Base-by-base conservation (phyloP, 2,113 vertebrate genomes). In the Thermophis baileyi region DNA sequence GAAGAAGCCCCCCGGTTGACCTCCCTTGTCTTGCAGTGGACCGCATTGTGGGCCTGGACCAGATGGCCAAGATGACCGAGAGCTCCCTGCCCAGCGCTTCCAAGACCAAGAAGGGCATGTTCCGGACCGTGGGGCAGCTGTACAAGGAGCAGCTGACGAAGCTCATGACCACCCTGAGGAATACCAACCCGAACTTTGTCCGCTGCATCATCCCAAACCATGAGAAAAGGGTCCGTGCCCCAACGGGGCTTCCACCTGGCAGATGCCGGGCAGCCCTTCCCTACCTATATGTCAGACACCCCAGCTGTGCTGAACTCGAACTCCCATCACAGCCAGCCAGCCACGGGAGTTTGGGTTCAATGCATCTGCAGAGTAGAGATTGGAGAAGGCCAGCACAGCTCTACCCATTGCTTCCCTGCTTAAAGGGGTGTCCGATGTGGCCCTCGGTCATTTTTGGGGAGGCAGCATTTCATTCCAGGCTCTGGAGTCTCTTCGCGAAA, bases 121-220 rank as follows among this genome's bases (percentile, higher is more conserved):
- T 99, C 96, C 98, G 99, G 86, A 99, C 99, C 0, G 99, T 99
- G 94, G 99, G 99, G 12, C 99, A 99, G 96, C 98, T 99, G 53
- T 99, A 99, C 90, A 99, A 99, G 95, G 99, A 99, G 96, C 99
- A 99, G 85, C 97, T 99, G 95, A 97, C 98, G 88, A 99, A 99
- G 94, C 98, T 99, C 94, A 99, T 99, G 99, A 99, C 99, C 90
- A 99, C 99, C 0, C 96, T 99, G 86, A 98, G 98, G 96, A 99
- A 99, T 89, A 99, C 99, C 6, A 99, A 98, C 35, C 99, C 99
- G 91, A 99, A 99, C 98, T 99, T 99, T 0, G 98, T 99, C 54
- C 99, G 99, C 95, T 99, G 99, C 95, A 99, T 99, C 97, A 99
- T 99, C 96, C 99, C 99, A 95, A 99, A 99, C 96, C 99, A 99